Conservation (phyloP, 2,113 vertebrate genomes). For the Nesoenas mayeri region DNA sequence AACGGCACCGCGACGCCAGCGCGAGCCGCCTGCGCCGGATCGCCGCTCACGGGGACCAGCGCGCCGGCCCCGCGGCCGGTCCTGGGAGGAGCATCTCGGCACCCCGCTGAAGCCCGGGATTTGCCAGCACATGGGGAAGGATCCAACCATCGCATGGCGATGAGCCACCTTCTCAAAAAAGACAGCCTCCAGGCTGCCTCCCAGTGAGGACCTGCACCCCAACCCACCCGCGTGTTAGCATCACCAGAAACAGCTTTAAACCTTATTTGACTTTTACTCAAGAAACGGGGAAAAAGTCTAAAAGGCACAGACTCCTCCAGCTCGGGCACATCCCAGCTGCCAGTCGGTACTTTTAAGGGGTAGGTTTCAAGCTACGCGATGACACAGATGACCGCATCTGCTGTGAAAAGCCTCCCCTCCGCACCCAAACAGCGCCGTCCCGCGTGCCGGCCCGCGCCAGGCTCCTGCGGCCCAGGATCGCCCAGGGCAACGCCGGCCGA, state of each 20-base stretch:
- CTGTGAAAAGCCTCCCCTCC: background rate
- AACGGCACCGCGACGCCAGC: accelerated
- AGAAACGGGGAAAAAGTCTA: background rate
- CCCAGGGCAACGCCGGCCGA: accelerated
- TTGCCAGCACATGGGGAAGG: background rate
- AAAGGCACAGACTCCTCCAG: accelerated
- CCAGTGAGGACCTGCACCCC: background rate
- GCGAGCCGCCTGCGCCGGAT: background rate
- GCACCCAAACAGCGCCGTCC: background rate
- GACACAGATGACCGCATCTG: accelerated
- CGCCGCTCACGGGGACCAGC: accelerated
- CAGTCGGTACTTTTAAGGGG: background rate
- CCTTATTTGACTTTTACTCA: background rate
- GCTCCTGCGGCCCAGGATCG: background rate
- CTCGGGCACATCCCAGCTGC: background rate
- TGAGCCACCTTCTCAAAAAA: background rate
- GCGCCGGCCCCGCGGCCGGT: accelerated
- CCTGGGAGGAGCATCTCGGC: background rate
- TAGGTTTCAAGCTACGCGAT: background rate
- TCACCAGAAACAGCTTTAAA: background rate
- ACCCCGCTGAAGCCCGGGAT: background rate
- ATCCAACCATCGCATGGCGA: accelerated
- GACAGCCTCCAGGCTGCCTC: background rate
- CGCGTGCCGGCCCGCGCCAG: background rate
- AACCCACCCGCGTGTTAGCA: accelerated